A percentile compares a stretch with the other conserved stretches of the same genome.
Evolutionary conservation across 2,113 vertebrate genomes (phyloP).

Genomic region (Heterotis niloticus): DNA sequence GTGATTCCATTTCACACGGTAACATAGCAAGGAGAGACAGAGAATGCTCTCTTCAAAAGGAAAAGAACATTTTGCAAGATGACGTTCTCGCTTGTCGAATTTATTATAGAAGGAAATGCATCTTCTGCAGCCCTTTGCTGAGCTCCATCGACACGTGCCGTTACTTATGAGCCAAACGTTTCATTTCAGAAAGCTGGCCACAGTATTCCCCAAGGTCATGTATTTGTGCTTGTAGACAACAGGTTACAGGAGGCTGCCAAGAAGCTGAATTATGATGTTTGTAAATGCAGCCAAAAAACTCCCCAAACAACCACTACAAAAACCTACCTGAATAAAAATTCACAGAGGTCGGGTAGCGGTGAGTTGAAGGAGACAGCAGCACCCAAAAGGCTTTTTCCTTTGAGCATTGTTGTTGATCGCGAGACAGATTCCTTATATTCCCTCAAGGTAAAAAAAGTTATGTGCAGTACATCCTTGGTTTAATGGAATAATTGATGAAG

Average conservation of each 20-base stretch:
- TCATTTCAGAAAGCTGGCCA: constrained; percentile 20
- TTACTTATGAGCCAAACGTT: constrained; percentile 4
- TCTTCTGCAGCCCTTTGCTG: neutral
- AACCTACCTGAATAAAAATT: constrained; percentile 8
- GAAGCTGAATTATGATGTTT: constrained; percentile 23
- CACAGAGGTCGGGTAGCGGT: constrained; percentile 3
- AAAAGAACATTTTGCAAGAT: neutral
- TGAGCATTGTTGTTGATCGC: constrained; percentile 27
- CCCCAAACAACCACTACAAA: neutral
- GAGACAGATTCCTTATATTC: constrained; percentile 40
- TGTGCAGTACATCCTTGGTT: too few relatives aligned
- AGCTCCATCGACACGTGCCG: neutral
- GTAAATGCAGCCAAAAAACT: neutral
- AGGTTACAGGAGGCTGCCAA: neutral
- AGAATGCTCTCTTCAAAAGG: neutral
- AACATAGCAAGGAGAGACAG: neutral
- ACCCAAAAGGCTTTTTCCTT: constrained; percentile 22
- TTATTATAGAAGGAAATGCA: neutral
- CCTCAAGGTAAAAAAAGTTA: constrained; percentile 23
- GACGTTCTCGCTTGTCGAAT: neutral
- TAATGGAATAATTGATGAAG: too few relatives aligned
- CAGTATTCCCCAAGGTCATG: constrained; percentile 31
- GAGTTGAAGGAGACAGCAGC: constrained; percentile 18
- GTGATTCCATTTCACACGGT: neutral
- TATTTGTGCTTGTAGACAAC: neutral